phyloP scores from a whole-genome alignment of 64 coral and sea anemone genomes.

The Pocillopora verrucosa region DNA sequence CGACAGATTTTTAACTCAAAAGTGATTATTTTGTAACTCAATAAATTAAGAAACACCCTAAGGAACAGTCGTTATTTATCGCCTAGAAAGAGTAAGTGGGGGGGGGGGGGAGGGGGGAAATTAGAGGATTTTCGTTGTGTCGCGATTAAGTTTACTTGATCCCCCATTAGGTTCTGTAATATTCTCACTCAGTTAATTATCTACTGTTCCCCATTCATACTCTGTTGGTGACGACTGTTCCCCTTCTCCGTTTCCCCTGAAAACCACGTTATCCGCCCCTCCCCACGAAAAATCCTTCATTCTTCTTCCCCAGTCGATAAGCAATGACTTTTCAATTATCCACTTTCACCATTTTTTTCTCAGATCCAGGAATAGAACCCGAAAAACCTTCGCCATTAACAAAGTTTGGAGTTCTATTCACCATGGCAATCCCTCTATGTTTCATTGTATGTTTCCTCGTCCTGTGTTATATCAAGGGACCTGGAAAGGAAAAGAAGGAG shows the following conservation, averaged over 20 bases:
- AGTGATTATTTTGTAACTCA: too few relatives aligned
- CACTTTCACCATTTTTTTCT: not conserved
- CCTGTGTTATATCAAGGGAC: slow-evolving; percentile 18
- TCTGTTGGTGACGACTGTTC: too few relatives aligned
- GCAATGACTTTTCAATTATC: not conserved
- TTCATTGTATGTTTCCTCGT: slow-evolving; percentile 34
- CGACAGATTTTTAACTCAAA: not conserved
- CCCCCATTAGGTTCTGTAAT: too few relatives aligned
- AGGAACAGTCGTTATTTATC: not conserved
- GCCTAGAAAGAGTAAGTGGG: too few relatives aligned
- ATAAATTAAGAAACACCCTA: too few relatives aligned
- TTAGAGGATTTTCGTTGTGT: too few relatives aligned
- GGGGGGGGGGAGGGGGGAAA: too few relatives aligned
- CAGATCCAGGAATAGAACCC: not conserved
- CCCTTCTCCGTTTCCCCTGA: too few relatives aligned
- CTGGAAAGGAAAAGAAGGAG: slow-evolving; percentile 25
- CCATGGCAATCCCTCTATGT: slow-evolving; percentile 18
- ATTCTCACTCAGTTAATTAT: too few relatives aligned
- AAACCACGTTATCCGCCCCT: too few relatives aligned
- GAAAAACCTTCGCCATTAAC: not conserved
- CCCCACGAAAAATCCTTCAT: not conserved
- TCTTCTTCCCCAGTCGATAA: not conserved
- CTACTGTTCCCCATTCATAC: too few relatives aligned
- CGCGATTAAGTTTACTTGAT: too few relatives aligned
- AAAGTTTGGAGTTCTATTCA: slow-evolving; percentile 26